Conservation (phyloP, 2,797 vertebrate genomes). For the Synanceia verrucosa region DNA sequence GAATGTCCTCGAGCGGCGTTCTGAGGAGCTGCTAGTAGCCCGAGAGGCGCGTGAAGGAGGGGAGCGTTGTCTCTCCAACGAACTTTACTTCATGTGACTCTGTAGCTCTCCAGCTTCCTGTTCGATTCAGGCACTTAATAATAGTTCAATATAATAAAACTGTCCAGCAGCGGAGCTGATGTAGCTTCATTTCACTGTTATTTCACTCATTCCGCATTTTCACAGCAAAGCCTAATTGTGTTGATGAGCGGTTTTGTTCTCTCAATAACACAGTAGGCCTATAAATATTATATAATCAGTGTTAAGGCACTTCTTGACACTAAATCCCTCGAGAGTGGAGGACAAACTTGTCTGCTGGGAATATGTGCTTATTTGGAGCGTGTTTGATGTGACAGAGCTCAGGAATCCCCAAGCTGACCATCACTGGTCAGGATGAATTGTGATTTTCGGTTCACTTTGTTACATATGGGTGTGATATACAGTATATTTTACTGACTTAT, state of each 20-base stretch:
- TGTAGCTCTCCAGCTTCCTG: constrained; percentile 33
- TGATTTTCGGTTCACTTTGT: constrained; percentile 13
- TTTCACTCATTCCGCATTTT: neutral
- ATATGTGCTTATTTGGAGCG: neutral
- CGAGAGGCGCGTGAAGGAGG: constrained; percentile 74
- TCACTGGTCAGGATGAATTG: neutral
- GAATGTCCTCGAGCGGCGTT: constrained; percentile 85
- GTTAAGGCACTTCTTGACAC: neutral
- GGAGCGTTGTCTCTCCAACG: constrained; percentile 31
- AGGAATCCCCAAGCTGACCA: neutral
- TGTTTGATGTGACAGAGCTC: constrained; percentile 12
- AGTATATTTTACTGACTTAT: neutral
- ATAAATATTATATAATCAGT: neutral
- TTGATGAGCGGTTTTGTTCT: neutral
- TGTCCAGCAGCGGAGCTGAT: constrained; percentile 9
- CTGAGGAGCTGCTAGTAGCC: constrained; percentile 77
- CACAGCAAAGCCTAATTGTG: neutral
- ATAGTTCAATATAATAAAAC: constrained; percentile 23
- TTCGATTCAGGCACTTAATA: constrained; percentile 29
- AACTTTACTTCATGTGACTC: constrained; percentile 59
- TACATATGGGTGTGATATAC: neutral
- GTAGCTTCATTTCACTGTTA: neutral
- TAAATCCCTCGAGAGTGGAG: neutral
- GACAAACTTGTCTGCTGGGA: neutral
- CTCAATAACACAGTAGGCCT: neutral